Evolutionary conservation across 2,888 invertebrate species (phyloP).

Genomic region (Ommatoiulus sabulosus): DNA sequence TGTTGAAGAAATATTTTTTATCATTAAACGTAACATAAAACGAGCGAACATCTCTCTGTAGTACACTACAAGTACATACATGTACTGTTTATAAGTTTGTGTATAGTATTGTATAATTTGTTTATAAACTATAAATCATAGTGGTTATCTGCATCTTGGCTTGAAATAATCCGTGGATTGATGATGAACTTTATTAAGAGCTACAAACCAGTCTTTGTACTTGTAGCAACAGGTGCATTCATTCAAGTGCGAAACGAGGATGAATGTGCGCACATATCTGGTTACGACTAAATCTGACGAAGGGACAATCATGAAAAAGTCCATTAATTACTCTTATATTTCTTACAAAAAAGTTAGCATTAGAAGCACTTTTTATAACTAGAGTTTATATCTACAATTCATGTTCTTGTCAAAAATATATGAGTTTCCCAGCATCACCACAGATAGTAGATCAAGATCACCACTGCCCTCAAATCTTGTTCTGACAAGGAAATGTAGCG

Average conservation of each 20-base stretch:
- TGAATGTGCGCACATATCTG: not conserved
- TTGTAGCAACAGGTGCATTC: not conserved
- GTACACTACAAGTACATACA: too few relatives aligned
- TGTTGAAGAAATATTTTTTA: too few relatives aligned
- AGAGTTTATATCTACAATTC: too few relatives aligned
- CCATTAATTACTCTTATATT: too few relatives aligned
- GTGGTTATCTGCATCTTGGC: not conserved
- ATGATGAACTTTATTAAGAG: not conserved
- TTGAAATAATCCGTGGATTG: not conserved
- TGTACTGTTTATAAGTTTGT: not conserved
- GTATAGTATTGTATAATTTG: not conserved
- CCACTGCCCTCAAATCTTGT: not conserved
- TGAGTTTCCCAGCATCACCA: not conserved
- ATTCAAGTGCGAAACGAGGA: not conserved
- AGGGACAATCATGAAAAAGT: too few relatives aligned
- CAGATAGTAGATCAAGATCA: slow-evolving; percentile 16
- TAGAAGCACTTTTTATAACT: too few relatives aligned
- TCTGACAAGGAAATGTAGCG: not conserved
- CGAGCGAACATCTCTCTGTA: too few relatives aligned
- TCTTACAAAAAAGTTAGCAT: too few relatives aligned
- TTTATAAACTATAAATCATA: slow-evolving; percentile 19
- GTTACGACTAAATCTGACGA: not conserved
- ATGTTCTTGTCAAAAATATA: too few relatives aligned
- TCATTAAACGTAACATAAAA: too few relatives aligned
- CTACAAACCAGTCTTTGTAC: not conserved